Evolutionary conservation across 1,140 invertebrate species (phyloP).

Genomic region (Hylaeus anthracinus): DNA sequence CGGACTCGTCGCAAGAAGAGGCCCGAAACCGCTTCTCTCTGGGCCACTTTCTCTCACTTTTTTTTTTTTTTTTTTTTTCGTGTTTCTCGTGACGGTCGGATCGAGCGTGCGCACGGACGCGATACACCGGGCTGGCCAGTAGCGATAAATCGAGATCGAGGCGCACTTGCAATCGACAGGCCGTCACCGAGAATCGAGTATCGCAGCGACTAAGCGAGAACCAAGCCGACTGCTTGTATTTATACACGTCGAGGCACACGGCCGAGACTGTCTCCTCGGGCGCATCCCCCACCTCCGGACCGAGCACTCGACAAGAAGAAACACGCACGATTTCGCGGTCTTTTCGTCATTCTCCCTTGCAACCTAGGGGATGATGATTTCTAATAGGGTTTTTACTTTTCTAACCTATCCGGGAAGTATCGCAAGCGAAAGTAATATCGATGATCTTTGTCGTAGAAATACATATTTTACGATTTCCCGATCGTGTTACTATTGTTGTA

Average conservation of each 20-base stretch:
- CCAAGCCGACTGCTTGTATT: conserved; percentile 74
- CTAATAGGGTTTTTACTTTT: no score
- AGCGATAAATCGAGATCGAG: conserved; percentile 27
- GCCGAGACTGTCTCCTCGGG: conserved; percentile 54
- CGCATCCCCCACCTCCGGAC: conserved; percentile 56
- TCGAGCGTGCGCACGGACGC: neutral
- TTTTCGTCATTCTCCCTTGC: neutral
- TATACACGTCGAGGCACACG: conserved; percentile 71
- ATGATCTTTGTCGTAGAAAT: no score
- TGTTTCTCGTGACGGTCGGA: neutral
- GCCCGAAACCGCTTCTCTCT: neutral
- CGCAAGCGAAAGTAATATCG: no score
- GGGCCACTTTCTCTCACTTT: conserved; percentile 20
- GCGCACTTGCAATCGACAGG: conserved; percentile 47
- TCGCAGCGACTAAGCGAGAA: conserved; percentile 73
- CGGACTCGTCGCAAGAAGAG: neutral
- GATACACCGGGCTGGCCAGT: neutral
- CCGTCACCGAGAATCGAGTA: conserved; percentile 62
- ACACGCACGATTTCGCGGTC: conserved; percentile 32
- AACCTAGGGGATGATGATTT: no score
- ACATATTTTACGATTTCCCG: no score
- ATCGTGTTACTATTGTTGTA: no score
- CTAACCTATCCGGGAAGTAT: no score
- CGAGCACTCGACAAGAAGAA: conserved; percentile 43
- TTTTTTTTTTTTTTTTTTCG: neutral